These are phyloP conservation scores for Myotis pilosus DNA, from an alignment of 2,797 vertebrate genomes.

Conservation along the genomic window DNA sequence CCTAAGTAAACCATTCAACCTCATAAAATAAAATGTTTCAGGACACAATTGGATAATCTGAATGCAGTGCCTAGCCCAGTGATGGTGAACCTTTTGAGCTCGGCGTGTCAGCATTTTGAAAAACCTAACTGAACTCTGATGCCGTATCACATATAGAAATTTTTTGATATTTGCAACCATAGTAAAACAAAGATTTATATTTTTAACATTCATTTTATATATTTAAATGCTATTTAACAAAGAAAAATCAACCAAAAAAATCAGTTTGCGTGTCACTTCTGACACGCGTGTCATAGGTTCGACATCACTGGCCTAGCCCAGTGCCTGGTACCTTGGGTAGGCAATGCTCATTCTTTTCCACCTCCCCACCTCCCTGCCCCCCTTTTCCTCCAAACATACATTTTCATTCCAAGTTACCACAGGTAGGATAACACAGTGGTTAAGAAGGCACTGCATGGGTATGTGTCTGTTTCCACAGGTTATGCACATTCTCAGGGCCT, in stretches of 20 bases:
- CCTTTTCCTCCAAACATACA: background rate
- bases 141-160: too few relatives aligned
- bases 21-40: background rate
- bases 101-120: too few relatives aligned
- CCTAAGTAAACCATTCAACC: background rate
- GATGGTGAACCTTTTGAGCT: too few relatives aligned
- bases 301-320: background rate
- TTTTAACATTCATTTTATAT: too few relatives aligned
- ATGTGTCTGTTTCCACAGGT: background rate
- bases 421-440: background rate
- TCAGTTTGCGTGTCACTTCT: too few relatives aligned
- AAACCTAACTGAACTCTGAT: too few relatives aligned
- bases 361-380: background rate
- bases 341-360: background rate
- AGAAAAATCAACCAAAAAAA: too few relatives aligned
- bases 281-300: too few relatives aligned
- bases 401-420: background rate
- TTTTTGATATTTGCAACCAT: too few relatives aligned
- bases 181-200: too few relatives aligned
- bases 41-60: background rate
- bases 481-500: background rate
- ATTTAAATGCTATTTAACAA: too few relatives aligned
- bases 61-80: background rate
- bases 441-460: background rate
- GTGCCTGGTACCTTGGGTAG: background rate